Conservation (phyloP, 1,140 invertebrate genomes). For the Nebria ingens region DNA sequence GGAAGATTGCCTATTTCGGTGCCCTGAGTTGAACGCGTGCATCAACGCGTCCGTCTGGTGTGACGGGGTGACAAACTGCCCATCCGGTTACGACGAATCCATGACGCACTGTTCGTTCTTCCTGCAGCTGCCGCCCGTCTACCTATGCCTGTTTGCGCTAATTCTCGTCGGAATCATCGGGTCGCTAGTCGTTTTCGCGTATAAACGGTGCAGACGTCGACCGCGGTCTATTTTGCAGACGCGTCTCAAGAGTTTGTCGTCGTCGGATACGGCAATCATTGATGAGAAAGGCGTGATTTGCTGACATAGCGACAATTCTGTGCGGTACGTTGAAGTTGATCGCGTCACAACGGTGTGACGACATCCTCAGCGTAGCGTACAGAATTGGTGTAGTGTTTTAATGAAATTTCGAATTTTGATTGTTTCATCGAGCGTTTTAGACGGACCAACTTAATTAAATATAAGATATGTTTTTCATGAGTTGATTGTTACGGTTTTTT, state of each 20-base stretch:
- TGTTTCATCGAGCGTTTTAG: not conserved
- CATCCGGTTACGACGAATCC: slow-evolving; percentile 78
- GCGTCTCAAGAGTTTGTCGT: slow-evolving; percentile 62
- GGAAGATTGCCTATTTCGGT: slow-evolving; percentile 66
- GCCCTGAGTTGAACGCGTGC: slow-evolving; percentile 77
- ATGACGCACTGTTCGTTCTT: slow-evolving; percentile 66
- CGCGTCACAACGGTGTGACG: slow-evolving; percentile 80
- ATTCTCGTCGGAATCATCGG: slow-evolving; percentile 25
- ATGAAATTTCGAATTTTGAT: not conserved
- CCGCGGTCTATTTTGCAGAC: slow-evolving; percentile 58
- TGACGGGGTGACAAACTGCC: slow-evolving; percentile 74
- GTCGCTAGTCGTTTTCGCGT: slow-evolving; percentile 25
- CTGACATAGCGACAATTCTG: slow-evolving; percentile 89
- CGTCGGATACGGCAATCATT: slow-evolving; percentile 63
- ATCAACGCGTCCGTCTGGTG: slow-evolving; percentile 83
- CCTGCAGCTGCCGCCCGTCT: slow-evolving; percentile 59
- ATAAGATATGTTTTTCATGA: not conserved
- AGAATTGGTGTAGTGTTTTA: slow-evolving; percentile 22
- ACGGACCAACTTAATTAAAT: not conserved
- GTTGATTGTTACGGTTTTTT: not conserved
- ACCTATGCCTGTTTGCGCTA: slow-evolving; percentile 46
- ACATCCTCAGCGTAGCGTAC: slow-evolving; percentile 26
- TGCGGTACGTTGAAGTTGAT: slow-evolving; percentile 80
- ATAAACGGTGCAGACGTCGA: slow-evolving; percentile 51
- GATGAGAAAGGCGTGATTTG: slow-evolving; percentile 80